A percentile compares a stretch with the other conserved stretches of the same genome.
These are phyloP conservation scores for Hippoglossus hippoglossus DNA, from an alignment of 2,797 vertebrate genomes.

Conservation along the genomic window DNA sequence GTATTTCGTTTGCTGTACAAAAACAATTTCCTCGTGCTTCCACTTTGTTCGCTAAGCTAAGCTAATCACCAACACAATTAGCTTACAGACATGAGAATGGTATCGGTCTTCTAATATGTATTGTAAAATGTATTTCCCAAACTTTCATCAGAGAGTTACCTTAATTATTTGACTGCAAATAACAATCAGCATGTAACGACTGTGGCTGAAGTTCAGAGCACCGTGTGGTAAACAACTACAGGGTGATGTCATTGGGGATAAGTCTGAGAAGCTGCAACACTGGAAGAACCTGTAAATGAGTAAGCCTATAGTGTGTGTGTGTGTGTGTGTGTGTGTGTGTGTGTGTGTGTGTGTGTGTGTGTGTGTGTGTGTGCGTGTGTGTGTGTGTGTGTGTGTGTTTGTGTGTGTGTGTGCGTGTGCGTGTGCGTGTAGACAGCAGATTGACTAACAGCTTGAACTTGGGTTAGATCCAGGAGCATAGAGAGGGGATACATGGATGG, in stretches of 20 bases:
- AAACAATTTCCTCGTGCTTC: too few species aligned
- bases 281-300: slow-evolving; percentile 55
- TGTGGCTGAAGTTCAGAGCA: slow-evolving; percentile 25
- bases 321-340: slow-evolving; percentile 32
- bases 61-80: too few species aligned
- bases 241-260: slow-evolving; percentile 38
- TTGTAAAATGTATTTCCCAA: too few species aligned
- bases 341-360: slow-evolving; percentile 41
- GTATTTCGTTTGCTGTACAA: too few species aligned
- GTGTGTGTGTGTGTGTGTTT: slow-evolving; percentile 39
- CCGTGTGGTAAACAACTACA: slow-evolving; percentile 17
- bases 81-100: too few species aligned
- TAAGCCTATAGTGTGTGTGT: slow-evolving; percentile 28
- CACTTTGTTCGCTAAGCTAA: too few species aligned
- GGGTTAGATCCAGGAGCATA: slow-evolving; percentile 74
- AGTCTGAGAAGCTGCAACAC: slow-evolving; percentile 45
- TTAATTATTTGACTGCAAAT: not conserved
- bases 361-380: slow-evolving; percentile 42
- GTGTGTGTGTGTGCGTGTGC: slow-evolving; percentile 34
- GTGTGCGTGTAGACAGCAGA: slow-evolving; percentile 72
- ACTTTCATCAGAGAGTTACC: not conserved
- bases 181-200: slow-evolving; percentile 5
- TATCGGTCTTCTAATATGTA: too few species aligned
- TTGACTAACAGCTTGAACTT: slow-evolving; percentile 84
- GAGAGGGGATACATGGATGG: slow-evolving; percentile 66